Evolutionary conservation across 2,888 invertebrate species (phyloP), one percentile per base, ranked within the genome.

Genomic region (Apantesis nais): DNA sequence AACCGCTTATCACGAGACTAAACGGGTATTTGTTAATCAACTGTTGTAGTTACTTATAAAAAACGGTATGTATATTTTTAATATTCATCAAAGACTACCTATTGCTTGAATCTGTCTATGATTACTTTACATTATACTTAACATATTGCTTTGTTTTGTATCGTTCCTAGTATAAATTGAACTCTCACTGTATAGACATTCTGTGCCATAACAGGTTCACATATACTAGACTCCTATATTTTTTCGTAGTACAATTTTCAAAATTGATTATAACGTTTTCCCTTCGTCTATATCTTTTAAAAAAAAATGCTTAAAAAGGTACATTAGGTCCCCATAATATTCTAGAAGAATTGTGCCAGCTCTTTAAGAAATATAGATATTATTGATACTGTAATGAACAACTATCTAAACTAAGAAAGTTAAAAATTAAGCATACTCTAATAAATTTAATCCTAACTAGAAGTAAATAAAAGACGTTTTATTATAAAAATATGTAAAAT

Each of bases 401-500:
- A n/a, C 11, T n/a, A 11, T 5, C n/a, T 0, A 11, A n/a, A 11
- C n/a, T 11, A 0, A 2, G 11, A n/a, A 9, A 12, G 8, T 52
- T n/a, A n/a, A 52, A 12, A 52, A 12, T 22, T 1, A n/a, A 14
- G 0, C 25, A 0, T 14, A 55, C 12, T 55, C 3, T 4, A 25
- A 55, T 14, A 25, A 25, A 25, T n/a, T 25, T 14, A n/a, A 4
- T 25, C 55, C 25, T 55, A 55, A 55, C 55, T 25, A 55, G 25
- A 2, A 29, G 29, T 16, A 29, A 58, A 58, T 55, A 55, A 55
- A 55, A 5, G 16, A 16, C 58, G 16, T 16, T 58, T 55, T 29
- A 58, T 58, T 58, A 16, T 58, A 29, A 58, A 58, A 58, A 29
- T 58, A 58, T 58, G 58, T 58, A 29, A 58, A 58, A 58, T 58